phyloP scores from a whole-genome alignment of 2,113 vertebrate species.

The Ceyx melanurus region DNA sequence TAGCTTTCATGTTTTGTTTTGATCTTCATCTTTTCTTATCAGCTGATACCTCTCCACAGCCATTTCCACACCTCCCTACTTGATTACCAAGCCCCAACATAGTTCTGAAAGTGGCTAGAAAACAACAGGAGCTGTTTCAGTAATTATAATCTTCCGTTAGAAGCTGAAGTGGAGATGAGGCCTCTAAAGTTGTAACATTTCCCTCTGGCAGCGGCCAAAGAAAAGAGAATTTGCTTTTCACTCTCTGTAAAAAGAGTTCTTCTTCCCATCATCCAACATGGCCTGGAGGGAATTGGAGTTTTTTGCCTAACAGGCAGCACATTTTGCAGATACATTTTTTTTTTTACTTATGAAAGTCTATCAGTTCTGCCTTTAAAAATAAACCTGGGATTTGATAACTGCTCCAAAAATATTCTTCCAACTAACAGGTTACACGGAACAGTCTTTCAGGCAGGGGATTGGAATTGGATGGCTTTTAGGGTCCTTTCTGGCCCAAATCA shows the following conservation, averaged over 20 bases:
- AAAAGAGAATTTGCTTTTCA: neutral
- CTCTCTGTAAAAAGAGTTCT: neutral
- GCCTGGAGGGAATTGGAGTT: neutral
- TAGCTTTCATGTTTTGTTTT: neutral
- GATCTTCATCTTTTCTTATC: slow-evolving; percentile 24
- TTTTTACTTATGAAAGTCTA: neutral
- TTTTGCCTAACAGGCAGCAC: neutral
- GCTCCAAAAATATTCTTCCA: neutral
- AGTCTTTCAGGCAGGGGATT: neutral
- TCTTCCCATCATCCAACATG: neutral
- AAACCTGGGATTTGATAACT: neutral
- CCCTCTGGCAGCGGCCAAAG: neutral
- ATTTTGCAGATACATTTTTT: neutral
- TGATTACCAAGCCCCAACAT: slow-evolving; percentile 6
- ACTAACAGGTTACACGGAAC: neutral
- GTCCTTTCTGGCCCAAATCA: neutral
- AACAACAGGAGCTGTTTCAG: neutral
- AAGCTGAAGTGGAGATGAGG: neutral
- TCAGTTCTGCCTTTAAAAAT: neutral
- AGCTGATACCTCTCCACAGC: neutral
- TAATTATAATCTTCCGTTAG: neutral
- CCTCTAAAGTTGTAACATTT: neutral
- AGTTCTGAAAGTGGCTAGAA: neutral
- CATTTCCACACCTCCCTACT: slow-evolving; percentile 10
- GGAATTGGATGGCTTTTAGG: neutral